Conservation (phyloP, 2,797 vertebrate species). For the Cephalopachus bancanus region DNA sequence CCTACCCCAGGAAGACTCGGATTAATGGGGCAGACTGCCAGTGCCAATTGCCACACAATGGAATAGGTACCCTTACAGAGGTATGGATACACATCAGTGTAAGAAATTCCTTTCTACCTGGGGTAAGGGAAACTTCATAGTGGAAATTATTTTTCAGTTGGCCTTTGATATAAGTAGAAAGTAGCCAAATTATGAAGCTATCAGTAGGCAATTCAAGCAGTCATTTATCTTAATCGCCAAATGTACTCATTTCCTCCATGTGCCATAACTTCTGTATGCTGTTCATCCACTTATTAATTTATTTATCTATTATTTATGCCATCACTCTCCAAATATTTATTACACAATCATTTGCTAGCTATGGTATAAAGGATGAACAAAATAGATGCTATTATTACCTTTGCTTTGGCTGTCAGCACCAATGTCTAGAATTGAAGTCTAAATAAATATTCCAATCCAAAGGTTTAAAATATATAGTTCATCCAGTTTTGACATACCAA, state of each 20-base stretch:
- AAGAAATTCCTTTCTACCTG: neutral
- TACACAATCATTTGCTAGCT: neutral
- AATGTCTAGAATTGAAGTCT: neutral
- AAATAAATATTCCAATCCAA: neutral
- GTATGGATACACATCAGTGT: neutral
- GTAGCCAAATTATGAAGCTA: neutral
- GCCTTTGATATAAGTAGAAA: neutral
- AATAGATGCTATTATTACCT: neutral
- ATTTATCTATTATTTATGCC: conserved; percentile 5
- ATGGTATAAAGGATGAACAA: neutral
- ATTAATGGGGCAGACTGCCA: too few species aligned
- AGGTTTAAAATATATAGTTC: neutral
- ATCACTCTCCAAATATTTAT: conserved; percentile 23
- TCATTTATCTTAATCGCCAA: neutral
- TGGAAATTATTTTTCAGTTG: neutral
- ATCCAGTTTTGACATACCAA: neutral
- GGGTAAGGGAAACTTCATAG: neutral
- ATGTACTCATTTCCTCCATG: neutral
- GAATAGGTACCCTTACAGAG: neutral
- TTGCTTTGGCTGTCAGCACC: neutral
- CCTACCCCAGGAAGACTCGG: too few species aligned
- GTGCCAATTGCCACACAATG: rapidly evolving
- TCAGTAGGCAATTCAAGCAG: neutral
- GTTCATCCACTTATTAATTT: neutral
- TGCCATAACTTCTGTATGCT: neutral